phyloP scores from a whole-genome alignment of 2,113 vertebrate species.

The Silurus asotus region DNA sequence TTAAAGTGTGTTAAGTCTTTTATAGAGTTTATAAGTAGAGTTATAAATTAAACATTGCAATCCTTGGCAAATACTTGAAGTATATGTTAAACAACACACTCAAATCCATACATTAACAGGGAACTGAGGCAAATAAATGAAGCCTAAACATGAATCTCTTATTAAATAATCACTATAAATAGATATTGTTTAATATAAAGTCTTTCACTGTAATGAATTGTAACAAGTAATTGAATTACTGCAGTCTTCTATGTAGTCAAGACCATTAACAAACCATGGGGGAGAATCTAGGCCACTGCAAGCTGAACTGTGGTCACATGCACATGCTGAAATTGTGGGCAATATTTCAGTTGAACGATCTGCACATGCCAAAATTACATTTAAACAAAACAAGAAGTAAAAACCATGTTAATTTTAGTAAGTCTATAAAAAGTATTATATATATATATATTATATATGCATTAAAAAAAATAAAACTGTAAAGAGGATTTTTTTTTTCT shows the following conservation, averaged over 20 bases:
- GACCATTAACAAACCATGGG: not conserved
- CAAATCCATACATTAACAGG: not conserved
- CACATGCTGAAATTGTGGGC: not conserved
- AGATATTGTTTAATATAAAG: not conserved
- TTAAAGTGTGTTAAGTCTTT: not conserved
- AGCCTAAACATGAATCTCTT: not conserved
- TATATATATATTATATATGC: too few species aligned
- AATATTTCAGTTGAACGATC: not conserved
- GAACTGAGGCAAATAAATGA: not conserved
- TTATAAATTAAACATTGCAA: not conserved
- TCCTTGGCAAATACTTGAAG: not conserved
- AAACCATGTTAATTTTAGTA: not conserved
- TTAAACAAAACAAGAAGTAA: not conserved
- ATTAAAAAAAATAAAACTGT: not conserved
- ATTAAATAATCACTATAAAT: not conserved
- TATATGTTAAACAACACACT: not conserved
- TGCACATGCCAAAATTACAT: not conserved
- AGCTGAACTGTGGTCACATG: constrained; percentile 7
- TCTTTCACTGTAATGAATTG: not conserved
- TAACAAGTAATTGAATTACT: not conserved
- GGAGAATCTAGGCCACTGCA: constrained; percentile 16
- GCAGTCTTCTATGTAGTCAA: not conserved
- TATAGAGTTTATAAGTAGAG: too few species aligned
- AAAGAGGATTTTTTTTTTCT: not conserved
- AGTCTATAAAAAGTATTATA: not conserved